Evolutionary conservation across 1,140 invertebrate genomes (phyloP), one percentile per base, ranked within the genome.

Genomic region (Belonocnema kinseyi): DNA sequence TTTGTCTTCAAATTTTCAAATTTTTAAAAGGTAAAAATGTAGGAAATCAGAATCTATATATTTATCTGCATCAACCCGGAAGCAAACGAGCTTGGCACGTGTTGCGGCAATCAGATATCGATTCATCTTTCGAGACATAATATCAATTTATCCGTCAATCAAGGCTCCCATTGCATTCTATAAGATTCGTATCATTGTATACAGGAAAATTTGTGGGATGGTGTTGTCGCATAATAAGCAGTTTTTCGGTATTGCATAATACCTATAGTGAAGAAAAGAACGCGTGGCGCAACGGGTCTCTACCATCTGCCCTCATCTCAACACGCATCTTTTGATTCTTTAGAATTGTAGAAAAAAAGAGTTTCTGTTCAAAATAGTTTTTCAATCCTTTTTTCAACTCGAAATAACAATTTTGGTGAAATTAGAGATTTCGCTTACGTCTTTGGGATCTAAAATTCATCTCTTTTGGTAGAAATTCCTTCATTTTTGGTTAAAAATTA

Each of bases 91-190:
- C 76, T 77, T 66, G 51, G 56, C 77, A 72, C 77, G 77, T 76
- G 82, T 76, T 74, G 71, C 56, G 74, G 17, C 72, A 80, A 85
- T 78, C 79, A 82, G 75, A 83, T 87, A 86, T 87, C 84, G 83
- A 84, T 86, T 87, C 84, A 86, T 80, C 83, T 73, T 80, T 79
- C 61, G 56, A 85, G 82, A 87, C 85, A 85, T 81, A 77, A 83
- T 86, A 85, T 81, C 77, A 83, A 83, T 85, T 85, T 81, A 75
- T 82, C 61, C 75, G 84, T 85, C 85, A 83, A 85, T 86, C 83
- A 85, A 12, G 75, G 76, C 73, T 85, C 83, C 53, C 40, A 72
- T 87, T 87, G 78, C 83, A 73, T 73, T 70, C 54, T 73, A 46
- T 13, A 74, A 19, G 19, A 51, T 77, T 76, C 74, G 46, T 7